These are phyloP conservation scores for Megaceryle torquata DNA, from an alignment of 2,113 vertebrate genomes.

Conservation along the genomic window DNA sequence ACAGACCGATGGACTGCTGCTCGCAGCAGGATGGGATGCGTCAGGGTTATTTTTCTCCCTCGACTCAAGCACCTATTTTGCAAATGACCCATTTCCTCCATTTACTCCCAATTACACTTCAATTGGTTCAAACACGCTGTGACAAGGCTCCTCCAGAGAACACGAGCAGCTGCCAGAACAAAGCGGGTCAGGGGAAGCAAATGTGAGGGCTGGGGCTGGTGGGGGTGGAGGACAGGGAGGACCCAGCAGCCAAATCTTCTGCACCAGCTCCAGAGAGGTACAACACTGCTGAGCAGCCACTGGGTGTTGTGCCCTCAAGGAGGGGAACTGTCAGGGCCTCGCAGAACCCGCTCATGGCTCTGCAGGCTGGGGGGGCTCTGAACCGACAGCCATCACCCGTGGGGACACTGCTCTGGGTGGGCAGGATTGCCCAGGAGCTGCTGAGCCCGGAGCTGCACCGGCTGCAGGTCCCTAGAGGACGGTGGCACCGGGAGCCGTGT, in stretches of 20 bases:
- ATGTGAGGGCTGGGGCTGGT: fast-evolving
- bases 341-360: neutral
- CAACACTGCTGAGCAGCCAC: fast-evolving
- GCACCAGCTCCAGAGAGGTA: neutral
- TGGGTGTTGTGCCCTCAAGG: neutral
- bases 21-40: neutral
- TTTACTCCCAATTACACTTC: neutral
- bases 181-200: neutral
- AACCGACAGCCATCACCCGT: fast-evolving
- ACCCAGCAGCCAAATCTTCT: neutral
- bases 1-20: neutral
- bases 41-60: neutral
- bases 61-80: neutral
- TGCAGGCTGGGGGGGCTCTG: neutral
- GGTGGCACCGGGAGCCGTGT: fast-evolving
- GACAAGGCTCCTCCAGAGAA: neutral
- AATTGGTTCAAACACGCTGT: neutral
- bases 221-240: neutral
- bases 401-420: too few relatives aligned
- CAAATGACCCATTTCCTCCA: constrained; percentile 13
- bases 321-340: neutral
- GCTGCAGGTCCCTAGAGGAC: neutral
- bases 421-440: neutral
- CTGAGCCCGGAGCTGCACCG: fast-evolving
- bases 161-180: neutral